phyloP scores from a whole-genome alignment of 64 coral and sea anemone species.

The Montipora sp. region DNA sequence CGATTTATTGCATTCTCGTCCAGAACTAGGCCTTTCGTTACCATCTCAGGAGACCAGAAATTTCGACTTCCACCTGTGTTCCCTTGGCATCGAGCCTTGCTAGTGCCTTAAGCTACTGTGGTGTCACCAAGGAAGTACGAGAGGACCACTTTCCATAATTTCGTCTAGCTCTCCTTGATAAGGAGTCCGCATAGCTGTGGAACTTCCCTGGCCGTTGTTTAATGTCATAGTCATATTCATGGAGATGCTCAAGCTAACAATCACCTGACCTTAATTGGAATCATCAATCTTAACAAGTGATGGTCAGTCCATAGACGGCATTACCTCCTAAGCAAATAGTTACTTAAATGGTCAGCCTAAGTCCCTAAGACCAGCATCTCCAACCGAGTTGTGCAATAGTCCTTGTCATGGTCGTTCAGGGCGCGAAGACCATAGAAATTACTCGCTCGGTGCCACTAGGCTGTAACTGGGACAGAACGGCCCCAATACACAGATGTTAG shows the following conservation, averaged over 20 bases:
- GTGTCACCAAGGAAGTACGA: no score
- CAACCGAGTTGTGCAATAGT: conserved; percentile 55
- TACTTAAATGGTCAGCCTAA: conserved; percentile 39
- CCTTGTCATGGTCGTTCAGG: conserved; percentile 55
- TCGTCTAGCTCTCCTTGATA: no score
- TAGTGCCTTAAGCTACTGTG: no score
- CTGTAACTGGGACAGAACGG: conserved; percentile 54
- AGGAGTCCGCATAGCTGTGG: no score
- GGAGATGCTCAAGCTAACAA: conserved; percentile 4
- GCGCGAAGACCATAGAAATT: conserved; percentile 38
- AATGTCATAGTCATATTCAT: conserved; percentile 42
- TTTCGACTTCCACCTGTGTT: no score
- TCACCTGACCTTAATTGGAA: no score
- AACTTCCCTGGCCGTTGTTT: conserved; percentile 6
- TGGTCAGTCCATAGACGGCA: no score
- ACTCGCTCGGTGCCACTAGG: conserved; percentile 46
- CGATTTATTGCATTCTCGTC: no score
- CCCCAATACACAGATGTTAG: conserved; percentile 36
- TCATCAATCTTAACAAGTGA: neutral
- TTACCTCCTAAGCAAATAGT: neutral
- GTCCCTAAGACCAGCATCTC: conserved; percentile 50
- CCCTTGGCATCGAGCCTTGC: no score
- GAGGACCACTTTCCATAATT: no score
- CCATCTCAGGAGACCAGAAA: no score
- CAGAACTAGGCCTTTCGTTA: no score